Conservation (phyloP, 2,888 invertebrate genomes). For the Lymantria monacha region DNA sequence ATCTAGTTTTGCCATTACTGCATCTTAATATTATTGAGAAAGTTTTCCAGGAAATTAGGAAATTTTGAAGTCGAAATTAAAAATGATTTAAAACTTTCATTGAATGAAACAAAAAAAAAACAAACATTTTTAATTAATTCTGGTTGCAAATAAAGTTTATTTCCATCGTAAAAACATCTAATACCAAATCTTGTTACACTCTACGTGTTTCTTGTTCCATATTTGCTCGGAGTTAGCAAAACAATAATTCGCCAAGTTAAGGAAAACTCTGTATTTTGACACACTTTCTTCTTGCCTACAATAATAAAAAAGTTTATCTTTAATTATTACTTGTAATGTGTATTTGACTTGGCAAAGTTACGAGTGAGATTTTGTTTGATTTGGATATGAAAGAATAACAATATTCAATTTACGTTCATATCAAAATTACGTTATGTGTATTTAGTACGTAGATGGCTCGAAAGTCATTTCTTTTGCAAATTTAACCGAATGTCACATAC, state of each 20-base stretch:
- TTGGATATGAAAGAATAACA: conserved; percentile 8
- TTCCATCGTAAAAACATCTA: conserved; percentile 1
- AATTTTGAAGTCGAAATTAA: too few species aligned
- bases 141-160: not conserved
- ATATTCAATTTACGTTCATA: not conserved
- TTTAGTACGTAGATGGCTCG: not conserved
- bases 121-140: too few species aligned
- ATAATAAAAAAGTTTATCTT: conserved; percentile 27
- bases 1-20: too few species aligned
- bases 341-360: conserved; percentile 17
- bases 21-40: too few species aligned
- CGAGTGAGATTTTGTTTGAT: conserved; percentile 6
- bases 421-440: not conserved
- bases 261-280: conserved; percentile 20
- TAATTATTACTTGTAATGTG: conserved; percentile 21
- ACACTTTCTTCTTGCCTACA: conserved; percentile 10
- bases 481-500: too few species aligned
- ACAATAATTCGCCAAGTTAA: conserved; percentile 2
- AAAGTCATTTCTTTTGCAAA: not conserved
- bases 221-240: conserved; percentile 1
- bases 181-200: conserved; percentile 3
- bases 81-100: too few species aligned
- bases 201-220: conserved; percentile 2
- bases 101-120: too few species aligned
- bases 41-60: too few species aligned